Evolutionary conservation across 2,113 vertebrate genomes (phyloP).

Genomic region (Perognathus longimembris): DNA sequence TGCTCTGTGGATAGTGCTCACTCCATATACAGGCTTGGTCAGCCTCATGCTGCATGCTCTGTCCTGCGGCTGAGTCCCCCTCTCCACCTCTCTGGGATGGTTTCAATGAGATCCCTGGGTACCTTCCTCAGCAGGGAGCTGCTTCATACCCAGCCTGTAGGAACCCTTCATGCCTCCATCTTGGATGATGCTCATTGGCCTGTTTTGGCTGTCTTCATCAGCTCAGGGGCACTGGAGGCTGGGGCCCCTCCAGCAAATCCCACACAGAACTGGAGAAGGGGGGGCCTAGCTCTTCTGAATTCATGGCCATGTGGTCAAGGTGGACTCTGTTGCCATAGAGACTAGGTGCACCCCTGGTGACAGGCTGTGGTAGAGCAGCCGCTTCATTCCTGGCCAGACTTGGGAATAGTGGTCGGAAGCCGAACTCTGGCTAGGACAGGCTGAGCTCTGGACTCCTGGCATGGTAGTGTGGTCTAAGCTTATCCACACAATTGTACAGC

Average conservation of each 20-base stretch:
- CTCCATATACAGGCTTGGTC: not conserved
- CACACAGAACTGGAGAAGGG: not conserved
- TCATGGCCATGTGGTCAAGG: not conserved
- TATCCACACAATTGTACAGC: not conserved
- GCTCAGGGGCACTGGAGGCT: not conserved
- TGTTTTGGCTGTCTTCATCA: not conserved
- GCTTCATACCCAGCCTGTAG: not conserved
- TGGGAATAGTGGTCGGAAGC: not conserved
- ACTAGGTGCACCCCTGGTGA: not conserved
- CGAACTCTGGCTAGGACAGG: not conserved
- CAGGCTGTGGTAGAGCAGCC: not conserved
- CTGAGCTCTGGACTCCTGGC: not conserved
- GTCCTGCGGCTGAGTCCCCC: not conserved
- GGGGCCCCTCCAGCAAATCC: not conserved
- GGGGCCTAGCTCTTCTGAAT: not conserved
- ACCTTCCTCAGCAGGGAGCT: not conserved
- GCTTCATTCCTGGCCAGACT: not conserved
- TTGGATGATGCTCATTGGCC: not conserved
- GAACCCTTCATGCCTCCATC: not conserved
- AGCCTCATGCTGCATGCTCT: not conserved
- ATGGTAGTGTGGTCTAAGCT: not conserved
- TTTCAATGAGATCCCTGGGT: not conserved
- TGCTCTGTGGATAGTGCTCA: not conserved
- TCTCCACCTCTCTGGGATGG: no score
- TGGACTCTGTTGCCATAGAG: not conserved